Evolutionary conservation across 2,888 invertebrate genomes (phyloP).

Genomic region (Cylindroiulus punctatus): DNA sequence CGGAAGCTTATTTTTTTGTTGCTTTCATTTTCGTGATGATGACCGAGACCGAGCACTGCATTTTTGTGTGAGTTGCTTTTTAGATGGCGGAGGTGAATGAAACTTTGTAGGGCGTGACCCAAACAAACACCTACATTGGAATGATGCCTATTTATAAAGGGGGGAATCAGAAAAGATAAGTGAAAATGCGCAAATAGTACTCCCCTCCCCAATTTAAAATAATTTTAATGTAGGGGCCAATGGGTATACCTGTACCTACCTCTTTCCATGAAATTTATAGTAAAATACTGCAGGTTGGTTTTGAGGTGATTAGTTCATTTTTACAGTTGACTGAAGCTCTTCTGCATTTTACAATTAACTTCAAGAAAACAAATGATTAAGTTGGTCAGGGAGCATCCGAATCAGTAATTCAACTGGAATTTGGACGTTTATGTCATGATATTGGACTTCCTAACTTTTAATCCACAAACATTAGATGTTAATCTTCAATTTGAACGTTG

Average conservation of each 20-base stretch:
- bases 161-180: background rate
- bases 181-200: background rate
- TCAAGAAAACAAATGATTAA: too few relatives aligned
- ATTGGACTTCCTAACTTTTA: too few relatives aligned
- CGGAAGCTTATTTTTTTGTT: background rate
- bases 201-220: background rate
- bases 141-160: constrained; percentile 11
- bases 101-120: constrained; percentile 47
- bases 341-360: too few relatives aligned
- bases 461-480: too few relatives aligned
- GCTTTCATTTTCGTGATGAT: background rate
- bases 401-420: too few relatives aligned
- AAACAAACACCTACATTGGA: constrained; percentile 48
- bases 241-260: background rate
- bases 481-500: too few relatives aligned
- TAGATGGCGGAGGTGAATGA: constrained; percentile 31
- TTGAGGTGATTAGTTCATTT: too few relatives aligned
- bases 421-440: too few relatives aligned
- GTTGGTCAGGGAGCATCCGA: too few relatives aligned
- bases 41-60: background rate
- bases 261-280: too few relatives aligned
- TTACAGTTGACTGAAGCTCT: too few relatives aligned
- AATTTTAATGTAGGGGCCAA: constrained; percentile 5
- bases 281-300: too few relatives aligned
- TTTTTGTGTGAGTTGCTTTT: constrained; percentile 16